Percentiles rank a stretch among this genome's conserved stretches.
phyloP scores from a whole-genome alignment of 2,113 vertebrate species.

The Capreolus pygargus region DNA sequence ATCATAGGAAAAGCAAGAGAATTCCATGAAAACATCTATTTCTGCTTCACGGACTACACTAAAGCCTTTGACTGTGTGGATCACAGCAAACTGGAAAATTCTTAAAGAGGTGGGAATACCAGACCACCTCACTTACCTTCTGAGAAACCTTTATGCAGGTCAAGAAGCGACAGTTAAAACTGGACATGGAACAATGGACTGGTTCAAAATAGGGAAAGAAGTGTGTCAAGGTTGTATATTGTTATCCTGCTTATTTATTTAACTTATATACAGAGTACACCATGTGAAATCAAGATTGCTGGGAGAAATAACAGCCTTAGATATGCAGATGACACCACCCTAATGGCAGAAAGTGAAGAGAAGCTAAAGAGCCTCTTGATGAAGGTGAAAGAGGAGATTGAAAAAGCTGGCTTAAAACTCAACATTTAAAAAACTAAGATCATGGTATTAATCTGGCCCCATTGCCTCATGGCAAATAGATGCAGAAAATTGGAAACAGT shows the following conservation, averaged over 20 bases:
- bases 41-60: not conserved
- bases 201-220: not conserved
- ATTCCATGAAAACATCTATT: not conserved
- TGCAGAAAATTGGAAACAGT: not conserved
- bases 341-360: not conserved
- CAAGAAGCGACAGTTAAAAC: not conserved
- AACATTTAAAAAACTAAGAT: not conserved
- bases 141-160: not conserved
- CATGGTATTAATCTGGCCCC: not conserved
- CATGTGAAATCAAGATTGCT: not conserved
- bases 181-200: not conserved
- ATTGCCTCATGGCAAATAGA: not conserved
- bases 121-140: not conserved
- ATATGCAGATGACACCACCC: not conserved
- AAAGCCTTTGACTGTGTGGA: not conserved
- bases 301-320: not conserved
- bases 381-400: not conserved
- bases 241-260: not conserved
- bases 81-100: not conserved
- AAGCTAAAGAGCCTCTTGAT: not conserved
- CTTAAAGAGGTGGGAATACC: not conserved
- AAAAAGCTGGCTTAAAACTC: not conserved
- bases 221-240: not conserved
- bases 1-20: not conserved
- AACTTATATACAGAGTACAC: not conserved